Base-by-base conservation (phyloP, 2,113 vertebrate species). In the Cichladusa arquata region DNA sequence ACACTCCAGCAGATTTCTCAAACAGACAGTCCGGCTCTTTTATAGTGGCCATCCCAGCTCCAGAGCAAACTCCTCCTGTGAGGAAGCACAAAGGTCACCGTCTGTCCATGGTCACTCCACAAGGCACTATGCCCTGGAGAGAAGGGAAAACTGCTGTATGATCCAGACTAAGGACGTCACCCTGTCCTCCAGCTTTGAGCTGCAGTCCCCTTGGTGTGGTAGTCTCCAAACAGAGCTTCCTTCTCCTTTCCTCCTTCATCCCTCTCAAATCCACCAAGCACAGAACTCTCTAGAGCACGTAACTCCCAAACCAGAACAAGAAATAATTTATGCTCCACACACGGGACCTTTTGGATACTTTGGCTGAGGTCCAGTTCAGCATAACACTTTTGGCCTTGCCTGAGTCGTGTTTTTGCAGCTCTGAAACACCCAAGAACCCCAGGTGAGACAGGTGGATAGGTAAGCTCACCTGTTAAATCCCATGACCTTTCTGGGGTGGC, bases 251-350 rank as follows among this genome's bases (percentile, higher is more conserved):
- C 50, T 73, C 36, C 65, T 45, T 61, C n/a, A n/a, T 8, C 20
- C 14, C 42, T 31, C 61, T 90, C 29, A 53, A 82, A 65, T 17
- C 12, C 25, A 71, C 9, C 34, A 45, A 61, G 15, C 0, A 4
- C 50, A 42, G 23, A 72, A 54, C 0, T 12, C 50, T 83, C 34
- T 33, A 77, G 58, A 84, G 26, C 40, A 34, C 0, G 0, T 18
- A 77, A 81, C 18, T 84, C 40, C 40, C 54, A 81, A 76, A 65
- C 2, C 45, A 73, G 40, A 65, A 42, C 3, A 36, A 80, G 53
- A 83, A 86, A 81, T 8, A 2, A 31, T 71, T 56, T 22, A 36
- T 33, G 8, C 17, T 73, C 20, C 6, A 7, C 60, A 58, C 9
- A 8, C 1, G 1, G 36, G 19, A 40, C 28, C 6, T 57, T 73